Evolutionary conservation across 2,888 invertebrate genomes (phyloP), one percentile per base, ranked within the genome.

Genomic region (Dexiosoma caninum): DNA sequence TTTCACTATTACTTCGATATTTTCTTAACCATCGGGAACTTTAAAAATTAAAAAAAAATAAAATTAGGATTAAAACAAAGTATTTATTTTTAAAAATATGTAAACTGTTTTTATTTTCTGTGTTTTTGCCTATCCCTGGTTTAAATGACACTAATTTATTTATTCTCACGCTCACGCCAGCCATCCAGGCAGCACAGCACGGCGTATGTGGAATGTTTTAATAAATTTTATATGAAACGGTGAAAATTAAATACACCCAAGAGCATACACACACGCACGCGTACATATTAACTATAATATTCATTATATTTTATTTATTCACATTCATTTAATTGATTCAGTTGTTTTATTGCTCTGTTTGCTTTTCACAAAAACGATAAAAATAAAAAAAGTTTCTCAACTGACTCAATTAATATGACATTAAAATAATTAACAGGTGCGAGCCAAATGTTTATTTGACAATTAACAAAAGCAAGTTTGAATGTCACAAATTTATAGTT

Each of bases 391-490:
- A n/a, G n/a, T n/a, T n/a, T 35, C n/a, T 7, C 14, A 37, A 16
- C n/a, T 23, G 49, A 57, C 35, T 70, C 46, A 79, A 70, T 60
- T 55, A 74, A 67, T 7, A 55, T 53, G 67, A 60, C 62, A 64
- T 60, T 27, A 37, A n/a, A 66, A 59, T 35, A 60, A 53, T 72
- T 55, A 40, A 35, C 67, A 59, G 57, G 46, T 77, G n/a, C 19
- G 14, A 51, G 5, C 9, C 9, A 30, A 9, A 60, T 59, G 40
- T 49, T 46, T 66, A 30, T 10, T 27, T 57, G 8, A 19, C 37
- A 10, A 44, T 51, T n/a, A n/a, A 30, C 21, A 30, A 2, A 9
- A 19, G 27, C 40, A 59, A 19, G 23, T 70, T n/a, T 46, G 7
- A 16, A 35, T 37, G 46, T 49, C 27, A 46, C 9, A 49, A 27